Evolutionary conservation across 35 echinoderm and acorn worm species (phyloP).

Genomic region (Strongylocentrotus purpuratus): DNA sequence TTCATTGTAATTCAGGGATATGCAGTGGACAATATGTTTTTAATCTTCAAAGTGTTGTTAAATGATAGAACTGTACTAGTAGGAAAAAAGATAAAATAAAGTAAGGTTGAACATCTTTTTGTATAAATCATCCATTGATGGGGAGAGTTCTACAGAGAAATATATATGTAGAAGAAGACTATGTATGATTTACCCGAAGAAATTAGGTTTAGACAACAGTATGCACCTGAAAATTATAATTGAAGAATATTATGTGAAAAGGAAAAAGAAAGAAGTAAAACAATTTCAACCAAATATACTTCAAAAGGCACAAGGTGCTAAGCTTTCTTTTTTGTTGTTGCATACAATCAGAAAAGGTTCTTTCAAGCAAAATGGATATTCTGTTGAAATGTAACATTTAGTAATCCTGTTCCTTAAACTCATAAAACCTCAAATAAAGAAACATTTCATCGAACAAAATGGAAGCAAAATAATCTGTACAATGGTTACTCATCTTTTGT

Average conservation of each 20-base stretch:
- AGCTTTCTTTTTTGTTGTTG: neutral
- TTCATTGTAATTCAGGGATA: neutral
- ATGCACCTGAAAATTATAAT: neutral
- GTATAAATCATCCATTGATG: too few relatives aligned
- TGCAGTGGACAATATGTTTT: neutral
- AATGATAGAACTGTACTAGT: neutral
- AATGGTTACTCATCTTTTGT: too few relatives aligned
- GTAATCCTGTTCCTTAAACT: too few relatives aligned
- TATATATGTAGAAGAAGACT: too few relatives aligned
- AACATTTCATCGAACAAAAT: too few relatives aligned
- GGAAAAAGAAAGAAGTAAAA: neutral
- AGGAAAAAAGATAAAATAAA: neutral
- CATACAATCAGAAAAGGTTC: neutral
- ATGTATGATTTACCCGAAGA: neutral
- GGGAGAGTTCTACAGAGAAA: too few relatives aligned
- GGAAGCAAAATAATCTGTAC: too few relatives aligned
- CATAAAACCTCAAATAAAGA: too few relatives aligned
- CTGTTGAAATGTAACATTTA: neutral
- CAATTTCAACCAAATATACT: neutral
- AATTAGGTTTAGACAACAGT: neutral
- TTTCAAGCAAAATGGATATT: neutral
- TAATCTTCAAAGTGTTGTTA: neutral
- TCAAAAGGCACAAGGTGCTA: neutral
- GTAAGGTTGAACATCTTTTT: neutral
- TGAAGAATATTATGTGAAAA: neutral